phyloP scores from a whole-genome alignment of 1,140 invertebrate species.

The Apis florea region DNA sequence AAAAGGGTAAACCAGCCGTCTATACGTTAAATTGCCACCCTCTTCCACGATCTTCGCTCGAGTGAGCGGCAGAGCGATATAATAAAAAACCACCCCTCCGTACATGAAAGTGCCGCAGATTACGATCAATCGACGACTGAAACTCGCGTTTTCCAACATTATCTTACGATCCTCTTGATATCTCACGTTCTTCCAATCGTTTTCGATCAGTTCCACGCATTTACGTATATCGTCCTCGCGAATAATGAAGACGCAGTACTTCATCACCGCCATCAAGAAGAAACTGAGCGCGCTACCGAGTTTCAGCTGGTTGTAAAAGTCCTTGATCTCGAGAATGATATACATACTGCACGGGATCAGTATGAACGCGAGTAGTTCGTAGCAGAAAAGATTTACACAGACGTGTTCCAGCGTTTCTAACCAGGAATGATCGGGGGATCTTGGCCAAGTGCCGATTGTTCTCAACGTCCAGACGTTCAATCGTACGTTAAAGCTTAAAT shows the following conservation, averaged over 20 bases:
- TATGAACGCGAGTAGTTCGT: slow-evolving; percentile 39
- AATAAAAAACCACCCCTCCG: slow-evolving; percentile 37
- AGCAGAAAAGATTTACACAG: background rate
- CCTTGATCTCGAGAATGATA: slow-evolving; percentile 59
- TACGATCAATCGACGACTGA: slow-evolving; percentile 16
- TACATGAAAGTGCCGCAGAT: slow-evolving; percentile 51
- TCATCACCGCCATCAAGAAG: slow-evolving; percentile 66
- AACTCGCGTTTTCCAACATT: slow-evolving; percentile 44
- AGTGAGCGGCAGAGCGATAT: slow-evolving; percentile 26
- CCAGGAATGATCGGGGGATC: background rate
- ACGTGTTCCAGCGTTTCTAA: background rate
- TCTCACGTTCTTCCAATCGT: slow-evolving; percentile 65
- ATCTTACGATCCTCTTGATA: slow-evolving; percentile 33
- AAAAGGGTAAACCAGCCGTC: slow-evolving; percentile 61
- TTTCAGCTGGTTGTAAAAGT: slow-evolving; percentile 60
- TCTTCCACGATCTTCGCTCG: slow-evolving; percentile 33
- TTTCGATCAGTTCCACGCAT: slow-evolving; percentile 64
- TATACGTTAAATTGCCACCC: slow-evolving; percentile 34
- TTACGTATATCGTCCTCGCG: slow-evolving; percentile 56
- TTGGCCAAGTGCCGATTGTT: slow-evolving; percentile 35
- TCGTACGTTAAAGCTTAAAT: slow-evolving; percentile 3
- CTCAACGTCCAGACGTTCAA: slow-evolving; percentile 28
- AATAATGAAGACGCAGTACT: slow-evolving; percentile 63
- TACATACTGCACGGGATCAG: slow-evolving; percentile 27
- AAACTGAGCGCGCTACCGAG: slow-evolving; percentile 69